A percentile compares a stretch with the other conserved stretches of the same genome.
phyloP scores from a whole-genome alignment of 2,888 invertebrate genomes.

The Rhodophaea formosa region DNA sequence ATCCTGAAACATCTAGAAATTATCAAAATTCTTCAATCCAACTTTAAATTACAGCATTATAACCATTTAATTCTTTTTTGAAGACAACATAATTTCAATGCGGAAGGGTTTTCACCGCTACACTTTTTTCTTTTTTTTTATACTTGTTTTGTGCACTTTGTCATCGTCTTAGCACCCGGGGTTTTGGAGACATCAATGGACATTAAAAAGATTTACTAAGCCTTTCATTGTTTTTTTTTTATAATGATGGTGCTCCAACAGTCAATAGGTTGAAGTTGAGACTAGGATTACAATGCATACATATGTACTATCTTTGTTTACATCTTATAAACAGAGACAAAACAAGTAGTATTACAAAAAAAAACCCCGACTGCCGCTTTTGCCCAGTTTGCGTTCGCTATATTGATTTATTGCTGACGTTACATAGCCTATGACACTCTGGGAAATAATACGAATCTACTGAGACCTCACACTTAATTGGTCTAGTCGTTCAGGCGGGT shows the following conservation, averaged over 20 bases:
- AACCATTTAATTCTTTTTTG: conserved; percentile 55
- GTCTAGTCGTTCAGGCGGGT: too few species aligned
- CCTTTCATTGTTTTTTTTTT: conserved; percentile 37
- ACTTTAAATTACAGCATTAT: conserved; percentile 24
- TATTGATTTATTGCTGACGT: too few species aligned
- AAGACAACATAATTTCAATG: conserved; percentile 55
- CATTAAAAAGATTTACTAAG: conserved; percentile 51
- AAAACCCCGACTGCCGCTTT: neutral
- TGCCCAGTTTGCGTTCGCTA: too few species aligned
- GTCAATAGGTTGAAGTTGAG: conserved; percentile 43
- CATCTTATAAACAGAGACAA: neutral
- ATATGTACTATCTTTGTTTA: neutral
- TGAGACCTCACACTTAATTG: too few species aligned
- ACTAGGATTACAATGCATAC: neutral
- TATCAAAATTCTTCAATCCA: conserved; percentile 33
- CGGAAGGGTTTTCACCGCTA: conserved; percentile 61
- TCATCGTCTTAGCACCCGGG: conserved; percentile 34
- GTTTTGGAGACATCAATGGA: conserved; percentile 27
- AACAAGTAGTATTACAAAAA: neutral
- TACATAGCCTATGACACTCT: too few species aligned
- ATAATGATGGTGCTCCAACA: conserved; percentile 49
- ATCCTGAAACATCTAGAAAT: neutral
- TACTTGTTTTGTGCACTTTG: conserved; percentile 34
- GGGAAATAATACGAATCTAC: too few species aligned
- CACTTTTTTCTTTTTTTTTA: conserved; percentile 43